A percentile compares a stretch with the other conserved stretches of the same genome.
Evolutionary conservation across 1,140 invertebrate genomes (phyloP).

Genomic region (Nymphalis io): DNA sequence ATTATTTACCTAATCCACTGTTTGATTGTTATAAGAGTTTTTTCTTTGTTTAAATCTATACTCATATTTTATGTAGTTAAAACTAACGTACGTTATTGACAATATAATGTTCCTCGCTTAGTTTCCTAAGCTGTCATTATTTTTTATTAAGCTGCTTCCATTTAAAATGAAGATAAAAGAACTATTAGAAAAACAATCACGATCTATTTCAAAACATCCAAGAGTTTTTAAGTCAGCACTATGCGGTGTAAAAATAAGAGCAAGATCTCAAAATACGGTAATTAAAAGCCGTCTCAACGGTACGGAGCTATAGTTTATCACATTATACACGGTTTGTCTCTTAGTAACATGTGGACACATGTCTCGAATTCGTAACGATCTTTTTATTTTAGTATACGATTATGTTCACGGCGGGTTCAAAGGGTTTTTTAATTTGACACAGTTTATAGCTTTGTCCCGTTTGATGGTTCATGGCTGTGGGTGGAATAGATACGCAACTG

Average conservation of each 20-base stretch:
- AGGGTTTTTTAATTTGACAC: constrained; percentile 78
- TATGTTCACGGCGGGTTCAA: constrained; percentile 72
- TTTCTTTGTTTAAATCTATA: no score
- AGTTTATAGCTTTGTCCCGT: constrained; percentile 71
- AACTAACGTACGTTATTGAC: not conserved
- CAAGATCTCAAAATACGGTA: constrained; percentile 48
- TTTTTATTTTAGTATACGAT: constrained; percentile 69
- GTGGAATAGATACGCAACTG: constrained; percentile 41
- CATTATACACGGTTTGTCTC: constrained; percentile 72
- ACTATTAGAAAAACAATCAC: constrained; percentile 47
- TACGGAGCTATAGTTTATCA: constrained; percentile 62
- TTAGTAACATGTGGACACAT: constrained; percentile 74
- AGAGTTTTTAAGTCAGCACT: constrained; percentile 38
- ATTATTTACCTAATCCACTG: no score
- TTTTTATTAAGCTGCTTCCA: constrained; percentile 28
- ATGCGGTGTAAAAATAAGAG: constrained; percentile 50
- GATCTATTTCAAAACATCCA: constrained; percentile 42
- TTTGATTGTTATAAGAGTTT: no score
- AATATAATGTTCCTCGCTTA: constrained; percentile 15
- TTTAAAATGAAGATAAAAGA: constrained; percentile 31
- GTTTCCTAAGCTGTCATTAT: constrained; percentile 21
- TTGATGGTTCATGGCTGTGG: constrained; percentile 49
- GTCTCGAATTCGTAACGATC: constrained; percentile 67
- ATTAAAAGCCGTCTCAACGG: constrained; percentile 51
- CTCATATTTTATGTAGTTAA: no score